Evolutionary conservation across 2,888 invertebrate genomes (phyloP), one percentile per base, ranked within the genome.

Genomic region (Neria commutata): DNA sequence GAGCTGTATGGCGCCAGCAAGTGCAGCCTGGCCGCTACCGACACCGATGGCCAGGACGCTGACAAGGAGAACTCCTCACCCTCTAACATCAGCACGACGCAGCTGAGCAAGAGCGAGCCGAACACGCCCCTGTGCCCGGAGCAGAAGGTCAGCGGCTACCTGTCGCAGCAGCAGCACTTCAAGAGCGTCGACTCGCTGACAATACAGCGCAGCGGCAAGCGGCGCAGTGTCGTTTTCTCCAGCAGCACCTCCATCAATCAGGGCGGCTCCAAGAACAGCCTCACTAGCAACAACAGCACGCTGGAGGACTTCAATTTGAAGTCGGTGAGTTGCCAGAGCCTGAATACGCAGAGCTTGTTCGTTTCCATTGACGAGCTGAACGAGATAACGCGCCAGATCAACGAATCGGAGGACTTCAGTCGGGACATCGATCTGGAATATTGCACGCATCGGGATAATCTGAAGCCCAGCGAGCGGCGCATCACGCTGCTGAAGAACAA

Each of bases 351-450:
- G 60, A 78, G 76, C 53, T 62, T 81, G 4, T 81, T 78, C 48
- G 73, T 82, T 3, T 82, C 82, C 34, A 80, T 82, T n/a, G 80
- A 81, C 46, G 82, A 82, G 60, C 72, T 82, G 21, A 80, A 82
- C 58, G 81, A 81, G 65, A 77, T 82, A 2, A 79, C 80, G 2
- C 68, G 76, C 1, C 80, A 81, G 62, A 81, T 81, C 16, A 81
- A 81, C 54, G 81, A 81, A 63, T 73, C 77, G 14, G 81, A 82
- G 48, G 78, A 80, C 6, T 82, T 82, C 23, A 77, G 63, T 59
- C 71, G 76, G 1, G 78, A 79, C 16, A 76, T 81, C 37, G 81
- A 81, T 57, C 60, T 79, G 54, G 82, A 82, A 52, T 82, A 82
- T 60, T 82, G 82, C 59, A 71, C 68, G n/a, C 82, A 82, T 64